Conservation (phyloP, 64 coral and sea anemone species). For the Trachythela sp. region DNA sequence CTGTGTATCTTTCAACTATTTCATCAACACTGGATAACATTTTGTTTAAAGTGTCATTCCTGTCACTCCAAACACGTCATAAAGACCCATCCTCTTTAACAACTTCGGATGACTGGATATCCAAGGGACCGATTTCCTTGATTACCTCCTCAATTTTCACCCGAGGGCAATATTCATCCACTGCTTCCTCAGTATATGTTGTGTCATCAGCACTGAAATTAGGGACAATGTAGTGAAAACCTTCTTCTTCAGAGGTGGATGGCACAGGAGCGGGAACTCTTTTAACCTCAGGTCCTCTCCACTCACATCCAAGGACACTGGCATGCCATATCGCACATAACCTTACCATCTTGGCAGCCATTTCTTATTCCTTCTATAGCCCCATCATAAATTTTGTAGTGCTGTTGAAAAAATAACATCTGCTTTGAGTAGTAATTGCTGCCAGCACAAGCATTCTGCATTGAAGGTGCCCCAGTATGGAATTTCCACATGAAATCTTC, state of each 20-base stretch:
- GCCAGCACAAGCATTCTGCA: too few species aligned
- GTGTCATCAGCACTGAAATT: too few species aligned
- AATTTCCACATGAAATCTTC: too few species aligned
- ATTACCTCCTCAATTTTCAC: slow-evolving; percentile 11
- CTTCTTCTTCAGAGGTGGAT: not conserved
- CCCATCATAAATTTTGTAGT: too few species aligned
- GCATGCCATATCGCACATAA: slow-evolving; percentile 16
- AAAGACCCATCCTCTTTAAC: not conserved
- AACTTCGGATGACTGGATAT: slow-evolving; percentile 16
- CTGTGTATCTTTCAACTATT: too few species aligned
- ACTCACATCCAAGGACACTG: not conserved
- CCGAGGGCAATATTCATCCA: slow-evolving; percentile 28
- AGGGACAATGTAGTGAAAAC: not conserved
- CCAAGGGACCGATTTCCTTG: slow-evolving; percentile 11
- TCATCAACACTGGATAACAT: not conserved
- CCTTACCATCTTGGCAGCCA: slow-evolving; percentile 20
- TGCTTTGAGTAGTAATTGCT: too few species aligned
- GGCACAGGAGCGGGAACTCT: not conserved
- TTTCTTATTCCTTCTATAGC: slow-evolving; percentile 20
- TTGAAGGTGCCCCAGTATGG: too few species aligned
- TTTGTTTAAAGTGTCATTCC: slow-evolving; percentile 35
- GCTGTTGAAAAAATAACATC: too few species aligned
- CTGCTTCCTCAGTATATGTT: not conserved
- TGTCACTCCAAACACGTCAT: not conserved
- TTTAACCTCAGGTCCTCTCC: not conserved